Conservation (phyloP, 2,113 vertebrate genomes). For the Syrmaticus mikado region DNA sequence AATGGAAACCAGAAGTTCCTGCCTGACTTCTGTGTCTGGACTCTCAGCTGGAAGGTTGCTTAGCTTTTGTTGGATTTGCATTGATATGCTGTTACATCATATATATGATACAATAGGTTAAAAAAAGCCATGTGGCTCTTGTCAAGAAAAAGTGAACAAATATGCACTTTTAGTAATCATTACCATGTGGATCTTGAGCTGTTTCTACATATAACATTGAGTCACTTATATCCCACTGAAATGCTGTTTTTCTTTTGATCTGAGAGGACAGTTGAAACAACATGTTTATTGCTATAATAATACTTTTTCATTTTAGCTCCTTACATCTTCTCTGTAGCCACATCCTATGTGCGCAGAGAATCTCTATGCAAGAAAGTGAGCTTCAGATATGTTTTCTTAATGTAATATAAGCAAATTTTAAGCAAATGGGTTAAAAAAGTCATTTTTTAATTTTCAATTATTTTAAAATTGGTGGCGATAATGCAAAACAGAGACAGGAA, state of each 20-base stretch:
- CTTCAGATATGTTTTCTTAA: conserved; percentile 1
- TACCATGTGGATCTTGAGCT: conserved; percentile 53
- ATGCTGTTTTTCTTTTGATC: not conserved
- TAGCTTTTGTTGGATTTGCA: conserved; percentile 45
- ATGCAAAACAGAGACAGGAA: not conserved
- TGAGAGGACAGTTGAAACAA: conserved; percentile 11
- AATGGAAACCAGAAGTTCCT: conserved; percentile 2
- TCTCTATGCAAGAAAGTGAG: conserved; percentile 1
- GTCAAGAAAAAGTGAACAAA: conserved; percentile 71
- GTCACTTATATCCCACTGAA: conserved; percentile 8
- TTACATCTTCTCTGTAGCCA: not conserved
- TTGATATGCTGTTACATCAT: conserved; percentile 71
- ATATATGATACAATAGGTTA: conserved; percentile 73
- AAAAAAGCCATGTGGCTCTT: conserved; percentile 74
- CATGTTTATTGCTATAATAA: conserved; percentile 1
- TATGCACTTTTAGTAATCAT: conserved; percentile 67
- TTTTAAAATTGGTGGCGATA: not conserved
- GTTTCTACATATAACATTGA: conserved; percentile 11
- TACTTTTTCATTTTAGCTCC: not conserved
- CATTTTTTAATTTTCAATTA: not conserved
- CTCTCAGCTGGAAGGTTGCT: conserved; percentile 54
- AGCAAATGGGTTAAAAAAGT: conserved; percentile 11
- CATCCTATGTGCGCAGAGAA: not conserved
- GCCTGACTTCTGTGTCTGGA: conserved; percentile 20
- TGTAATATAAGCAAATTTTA: not conserved